These are phyloP conservation scores for Pampus argenteus DNA, from an alignment of 2,797 vertebrate genomes.

Conservation along the genomic window DNA sequence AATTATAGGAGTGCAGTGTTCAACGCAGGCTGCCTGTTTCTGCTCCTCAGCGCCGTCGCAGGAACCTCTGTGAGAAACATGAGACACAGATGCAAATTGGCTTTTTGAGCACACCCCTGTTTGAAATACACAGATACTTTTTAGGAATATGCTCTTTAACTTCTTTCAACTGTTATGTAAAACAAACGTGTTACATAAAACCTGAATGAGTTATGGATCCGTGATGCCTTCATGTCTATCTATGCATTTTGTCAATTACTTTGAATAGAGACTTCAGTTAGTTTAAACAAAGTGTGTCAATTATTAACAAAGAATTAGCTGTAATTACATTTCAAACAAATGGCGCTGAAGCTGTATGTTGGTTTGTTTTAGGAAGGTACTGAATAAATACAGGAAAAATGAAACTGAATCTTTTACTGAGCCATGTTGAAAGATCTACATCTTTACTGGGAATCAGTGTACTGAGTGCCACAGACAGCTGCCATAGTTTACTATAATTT, in stretches of 20 bases:
- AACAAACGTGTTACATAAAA: background rate
- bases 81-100: background rate
- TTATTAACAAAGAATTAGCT: slow-evolving; percentile 10
- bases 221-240: too few species aligned
- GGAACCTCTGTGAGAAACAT: slow-evolving; percentile 74
- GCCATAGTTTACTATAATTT: too few species aligned
- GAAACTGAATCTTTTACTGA: too few species aligned
- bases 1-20: background rate
- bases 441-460: too few species aligned
- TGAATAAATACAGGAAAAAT: too few species aligned
- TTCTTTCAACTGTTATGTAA: too few species aligned
- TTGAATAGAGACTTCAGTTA: background rate
- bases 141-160: too few species aligned
- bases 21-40: background rate
- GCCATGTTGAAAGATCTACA: too few species aligned
- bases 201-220: background rate
- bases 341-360: too few species aligned
- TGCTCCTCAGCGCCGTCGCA: slow-evolving; percentile 34
- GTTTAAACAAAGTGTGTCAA: background rate
- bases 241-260: background rate
- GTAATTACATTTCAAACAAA: too few species aligned
- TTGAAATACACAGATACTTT: slow-evolving; percentile 3
- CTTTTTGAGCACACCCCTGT: background rate
- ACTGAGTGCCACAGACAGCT: too few species aligned
- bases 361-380: too few species aligned